Conservation (phyloP, 2,888 invertebrate genomes). For the Melanostoma mellinum region DNA sequence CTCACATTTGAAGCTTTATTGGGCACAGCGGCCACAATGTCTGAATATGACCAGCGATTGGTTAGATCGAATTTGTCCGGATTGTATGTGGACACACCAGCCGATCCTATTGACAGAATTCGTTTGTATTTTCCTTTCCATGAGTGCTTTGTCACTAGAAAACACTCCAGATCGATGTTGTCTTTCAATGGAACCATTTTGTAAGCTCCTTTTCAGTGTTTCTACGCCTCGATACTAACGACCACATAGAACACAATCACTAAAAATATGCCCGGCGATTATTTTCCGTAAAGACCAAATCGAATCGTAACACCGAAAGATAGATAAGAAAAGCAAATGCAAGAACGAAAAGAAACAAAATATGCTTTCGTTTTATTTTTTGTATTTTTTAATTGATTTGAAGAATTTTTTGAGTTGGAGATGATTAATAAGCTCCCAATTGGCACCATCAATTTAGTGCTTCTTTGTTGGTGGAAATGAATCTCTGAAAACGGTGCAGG, state of each 20-base stretch:
- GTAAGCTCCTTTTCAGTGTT: slow-evolving; percentile 55
- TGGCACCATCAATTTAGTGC: slow-evolving; percentile 58
- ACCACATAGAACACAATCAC: slow-evolving; percentile 69
- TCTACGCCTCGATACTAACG: slow-evolving; percentile 34
- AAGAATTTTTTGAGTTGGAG: slow-evolving; percentile 48
- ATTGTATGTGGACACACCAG: slow-evolving; percentile 98
- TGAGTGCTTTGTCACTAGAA: slow-evolving; percentile 97
- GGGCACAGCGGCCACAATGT: slow-evolving; percentile 89
- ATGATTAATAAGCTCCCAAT: slow-evolving; percentile 63
- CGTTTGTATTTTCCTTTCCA: slow-evolving; percentile 99
- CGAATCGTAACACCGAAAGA: slow-evolving; percentile 5
- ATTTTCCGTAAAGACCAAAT: background rate
- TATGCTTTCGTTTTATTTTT: slow-evolving; percentile 30
- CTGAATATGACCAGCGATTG: slow-evolving; percentile 94
- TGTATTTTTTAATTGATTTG: slow-evolving; percentile 40
- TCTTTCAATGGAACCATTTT: slow-evolving; percentile 84
- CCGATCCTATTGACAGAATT: slow-evolving; percentile 97
- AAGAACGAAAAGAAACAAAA: slow-evolving; percentile 1
- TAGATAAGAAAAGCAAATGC: background rate
- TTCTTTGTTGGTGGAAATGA: slow-evolving; percentile 55
- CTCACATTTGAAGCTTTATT: slow-evolving; percentile 83
- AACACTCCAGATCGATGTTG: slow-evolving; percentile 98
- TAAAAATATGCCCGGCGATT: slow-evolving; percentile 27
- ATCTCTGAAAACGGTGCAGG: slow-evolving; percentile 42
- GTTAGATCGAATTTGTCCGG: slow-evolving; percentile 94